Evolutionary conservation across 2,888 invertebrate species (phyloP), one percentile per base, ranked within the genome.

Genomic region (Cosmopolites sordidus): DNA sequence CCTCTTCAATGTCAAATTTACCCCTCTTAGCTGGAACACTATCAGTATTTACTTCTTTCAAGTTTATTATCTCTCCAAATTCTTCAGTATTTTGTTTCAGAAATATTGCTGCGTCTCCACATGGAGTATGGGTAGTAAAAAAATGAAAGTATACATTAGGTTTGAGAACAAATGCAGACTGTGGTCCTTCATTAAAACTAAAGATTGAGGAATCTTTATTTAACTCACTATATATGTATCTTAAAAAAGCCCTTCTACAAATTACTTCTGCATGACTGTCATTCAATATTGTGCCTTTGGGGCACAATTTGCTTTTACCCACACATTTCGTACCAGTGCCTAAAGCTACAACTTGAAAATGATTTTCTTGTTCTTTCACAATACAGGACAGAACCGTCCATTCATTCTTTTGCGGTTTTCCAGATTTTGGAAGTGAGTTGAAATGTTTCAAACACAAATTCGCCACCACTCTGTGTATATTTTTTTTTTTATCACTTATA

Each of bases 261-360:
- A 95, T 75, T 16, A 94, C 80, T 78, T 97, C 96, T 1, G 95
- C 93, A 75, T 97, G 96, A 33, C 90, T 91, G 72, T 97, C 96
- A 69, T 90, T 90, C 11, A 97, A 66, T 55, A 88, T 77, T 63
- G 82, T 81, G 1, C 93, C 93, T 18, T 69, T 70, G 1, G 76
- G 65, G 47, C 83, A 83, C 75, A 87, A 76, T 70, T 83, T 82
- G 2, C 75, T 73, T 50, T 79, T 77, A 1, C 94, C 93, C 58
- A 96, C 80, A 72, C 95, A 96, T 76, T 94, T 96, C 0, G 95
- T 88, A 0, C 96, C 96, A 1, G 92, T 92, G 1, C 91, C 93
- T 48, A 94, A 70, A n/a, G 93, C 80, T 17, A 93, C 83, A 2
- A 93, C 83, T 67, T 81, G 77, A 30, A 74, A 63, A 4, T 66